A percentile compares a stretch with the other conserved stretches of the same genome.
phyloP scores from a whole-genome alignment of 2,113 vertebrate genomes.

The Ardeotis arabs region DNA sequence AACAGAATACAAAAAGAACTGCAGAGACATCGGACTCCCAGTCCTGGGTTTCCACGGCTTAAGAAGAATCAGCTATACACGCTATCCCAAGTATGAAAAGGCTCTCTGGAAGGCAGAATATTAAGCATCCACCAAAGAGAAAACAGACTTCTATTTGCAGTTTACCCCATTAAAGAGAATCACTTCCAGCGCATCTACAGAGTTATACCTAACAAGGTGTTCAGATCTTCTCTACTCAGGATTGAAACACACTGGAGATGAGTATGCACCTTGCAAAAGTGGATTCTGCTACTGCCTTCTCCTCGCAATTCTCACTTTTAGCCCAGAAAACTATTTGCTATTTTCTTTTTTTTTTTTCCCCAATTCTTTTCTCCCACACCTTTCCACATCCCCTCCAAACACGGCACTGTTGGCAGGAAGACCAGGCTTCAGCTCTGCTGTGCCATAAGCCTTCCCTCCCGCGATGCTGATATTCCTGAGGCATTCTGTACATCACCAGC shows the following conservation, averaged over 20 bases:
- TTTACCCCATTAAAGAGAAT: background rate
- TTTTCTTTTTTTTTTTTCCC: background rate
- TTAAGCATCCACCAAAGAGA: background rate
- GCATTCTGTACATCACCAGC: background rate
- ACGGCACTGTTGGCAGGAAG: background rate
- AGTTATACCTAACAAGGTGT: background rate
- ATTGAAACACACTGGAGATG: rapidly evolving
- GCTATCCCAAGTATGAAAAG: background rate
- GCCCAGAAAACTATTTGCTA: background rate
- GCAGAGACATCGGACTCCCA: background rate
- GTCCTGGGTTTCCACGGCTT: background rate
- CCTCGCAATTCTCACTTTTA: background rate
- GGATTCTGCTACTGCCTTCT: background rate
- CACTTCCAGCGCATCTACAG: background rate
- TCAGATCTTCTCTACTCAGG: background rate
- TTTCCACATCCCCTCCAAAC: background rate
- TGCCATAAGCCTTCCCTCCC: background rate
- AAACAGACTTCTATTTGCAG: background rate
- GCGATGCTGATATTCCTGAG: background rate
- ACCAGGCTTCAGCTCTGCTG: background rate
- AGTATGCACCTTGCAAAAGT: background rate
- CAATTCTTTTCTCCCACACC: background rate
- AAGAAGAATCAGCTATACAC: background rate
- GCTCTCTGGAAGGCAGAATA: background rate
- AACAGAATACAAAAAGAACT: background rate